Evolutionary conservation across 2,797 vertebrate species (phyloP).

Genomic region (Apodemus agrarius): DNA sequence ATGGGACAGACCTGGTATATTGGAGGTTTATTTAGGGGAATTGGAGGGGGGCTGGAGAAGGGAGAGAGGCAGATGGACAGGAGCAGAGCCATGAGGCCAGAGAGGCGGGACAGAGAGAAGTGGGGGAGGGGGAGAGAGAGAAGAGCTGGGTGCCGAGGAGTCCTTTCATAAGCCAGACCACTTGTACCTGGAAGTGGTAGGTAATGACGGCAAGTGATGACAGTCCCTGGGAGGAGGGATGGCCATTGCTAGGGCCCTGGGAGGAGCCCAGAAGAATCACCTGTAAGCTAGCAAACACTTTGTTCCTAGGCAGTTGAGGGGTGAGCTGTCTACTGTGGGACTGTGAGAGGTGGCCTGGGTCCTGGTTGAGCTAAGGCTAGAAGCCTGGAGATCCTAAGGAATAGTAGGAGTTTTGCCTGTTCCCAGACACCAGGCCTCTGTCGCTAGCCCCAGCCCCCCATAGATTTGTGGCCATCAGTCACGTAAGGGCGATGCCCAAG

Average conservation of each 20-base stretch:
- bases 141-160: background rate
- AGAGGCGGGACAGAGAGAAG: background rate
- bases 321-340: background rate
- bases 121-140: background rate
- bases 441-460: no score
- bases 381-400: no score
- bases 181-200: background rate
- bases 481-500: no score
- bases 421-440: no score
- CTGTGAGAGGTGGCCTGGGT: no score
- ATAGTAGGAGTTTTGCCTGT: no score
- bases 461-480: no score
- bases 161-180: background rate
- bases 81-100: background rate
- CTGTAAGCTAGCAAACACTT: background rate
- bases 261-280: background rate
- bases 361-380: no score
- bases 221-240: background rate
- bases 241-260: background rate
- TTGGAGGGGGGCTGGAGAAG: background rate
- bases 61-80: background rate
- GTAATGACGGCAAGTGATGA: background rate
- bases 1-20: background rate
- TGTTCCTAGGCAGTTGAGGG: background rate
- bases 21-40: background rate